Base-by-base conservation (phyloP, 2,113 vertebrate species). In the Philantomba maxwellii region DNA sequence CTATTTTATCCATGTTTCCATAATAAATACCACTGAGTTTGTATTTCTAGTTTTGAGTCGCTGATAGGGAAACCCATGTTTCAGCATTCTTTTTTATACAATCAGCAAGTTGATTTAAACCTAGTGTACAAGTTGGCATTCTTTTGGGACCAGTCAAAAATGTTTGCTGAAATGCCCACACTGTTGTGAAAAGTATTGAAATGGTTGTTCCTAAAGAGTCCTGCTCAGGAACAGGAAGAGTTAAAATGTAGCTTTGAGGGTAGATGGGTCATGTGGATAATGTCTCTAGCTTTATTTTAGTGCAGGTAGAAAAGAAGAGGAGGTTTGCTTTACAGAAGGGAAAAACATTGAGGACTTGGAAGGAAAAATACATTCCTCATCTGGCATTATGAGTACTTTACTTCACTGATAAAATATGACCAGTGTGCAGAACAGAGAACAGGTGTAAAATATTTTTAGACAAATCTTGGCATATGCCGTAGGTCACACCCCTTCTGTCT, bases 401-500 rank as follows among this genome's bases (percentile, higher is more conserved):
- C 94, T 96, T 98, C 98, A 98, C 89, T 92, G 98, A 98, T 97
- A 98, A 99, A 99, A 97, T 98, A 99, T 98, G 98, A 98, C 98
- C 98, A 93, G 97, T 95, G 98, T 98, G 98, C 3, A 25, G 89
- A 98, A 97, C 45, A 57, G 94, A 97, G 97, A 98, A 98, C 98
- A 98, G 98, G 98, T 98, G 98, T 98, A 96, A 98, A 97, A 98
- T 99, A 98, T 98, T 99, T 99, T 98, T 98, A 98, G 98, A 98
- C 95, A 98, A 98, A 97, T 91, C 97, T 98, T 98, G 98, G 98
- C 81, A 0, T 92, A 75, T 66, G 78, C 45, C 3, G 36, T 93
- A 92, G 97, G 80, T 91, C 15, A 15, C 91, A 92, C 93, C 92
- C 85, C 80, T 95, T 88, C 97, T 94, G 73, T 75, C 90, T 91